Percentiles rank a stretch among this genome's conserved stretches.
Evolutionary conservation across 1,140 invertebrate genomes (phyloP).

Genomic region (Chrysomallon squamiferum): DNA sequence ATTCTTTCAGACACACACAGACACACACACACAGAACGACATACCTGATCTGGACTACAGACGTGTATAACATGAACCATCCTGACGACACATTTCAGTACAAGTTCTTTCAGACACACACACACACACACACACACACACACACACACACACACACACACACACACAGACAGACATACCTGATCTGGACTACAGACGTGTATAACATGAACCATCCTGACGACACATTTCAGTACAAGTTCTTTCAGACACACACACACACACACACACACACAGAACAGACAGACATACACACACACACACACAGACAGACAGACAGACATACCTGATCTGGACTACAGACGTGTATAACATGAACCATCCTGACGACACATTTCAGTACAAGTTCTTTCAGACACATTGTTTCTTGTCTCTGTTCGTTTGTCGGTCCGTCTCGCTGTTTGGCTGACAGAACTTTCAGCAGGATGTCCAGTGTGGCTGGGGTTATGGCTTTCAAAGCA

Average conservation of each 20-base stretch:
- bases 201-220: conserved; percentile 69
- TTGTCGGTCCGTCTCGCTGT: conserved; percentile 34
- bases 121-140: no score
- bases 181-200: conserved; percentile 69
- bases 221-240: conserved; percentile 67
- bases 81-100: conserved; percentile 68
- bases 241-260: conserved; percentile 60
- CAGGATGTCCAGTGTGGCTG: conserved; percentile 70
- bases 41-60: conserved; percentile 70
- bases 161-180: conserved; percentile 59
- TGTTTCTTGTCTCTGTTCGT: conserved; percentile 59
- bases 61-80: conserved; percentile 69
- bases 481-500: conserved; percentile 70
- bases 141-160: no score
- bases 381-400: conserved; percentile 62
- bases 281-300: no score
- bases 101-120: conserved; percentile 60
- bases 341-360: conserved; percentile 68
- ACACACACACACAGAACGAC: conserved; percentile 21
- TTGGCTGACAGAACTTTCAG: conserved; percentile 58
- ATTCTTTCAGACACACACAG: conserved; percentile 39
- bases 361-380: conserved; percentile 68
- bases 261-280: no score
- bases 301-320: no score
- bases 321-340: conserved; percentile 70